Percentiles rank a stretch among this genome's conserved stretches.
These are phyloP conservation scores for Sinodicranocentrus sp. DNA, from an alignment of 2,888 invertebrate species.

Conservation along the genomic window DNA sequence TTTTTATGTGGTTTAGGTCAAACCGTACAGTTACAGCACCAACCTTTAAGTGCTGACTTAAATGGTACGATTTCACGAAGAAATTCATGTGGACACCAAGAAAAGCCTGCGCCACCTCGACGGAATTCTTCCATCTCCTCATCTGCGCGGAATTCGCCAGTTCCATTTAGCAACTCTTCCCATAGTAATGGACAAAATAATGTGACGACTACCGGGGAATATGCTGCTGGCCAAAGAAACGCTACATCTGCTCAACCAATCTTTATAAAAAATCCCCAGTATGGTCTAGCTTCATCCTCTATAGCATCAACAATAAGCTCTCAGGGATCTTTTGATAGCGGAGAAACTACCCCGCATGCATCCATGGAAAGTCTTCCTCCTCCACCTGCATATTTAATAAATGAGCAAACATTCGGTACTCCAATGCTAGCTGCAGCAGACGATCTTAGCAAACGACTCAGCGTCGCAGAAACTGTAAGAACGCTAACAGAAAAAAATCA, in stretches of 20 bases:
- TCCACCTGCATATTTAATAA: slow-evolving; percentile 87
- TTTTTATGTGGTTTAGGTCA: slow-evolving; percentile 9
- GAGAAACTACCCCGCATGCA: slow-evolving; percentile 77
- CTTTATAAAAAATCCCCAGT: slow-evolving; percentile 70
- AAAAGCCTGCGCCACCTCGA: slow-evolving; percentile 90
- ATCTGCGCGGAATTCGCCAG: slow-evolving; percentile 50
- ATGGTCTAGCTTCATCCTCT: slow-evolving; percentile 37
- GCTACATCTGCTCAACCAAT: slow-evolving; percentile 74
- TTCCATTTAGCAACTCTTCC: slow-evolving; percentile 35
- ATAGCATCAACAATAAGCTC: slow-evolving; percentile 33
- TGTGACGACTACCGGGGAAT: slow-evolving; percentile 26
- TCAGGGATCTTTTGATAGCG: slow-evolving; percentile 77
- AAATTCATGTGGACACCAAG: slow-evolving; percentile 79
- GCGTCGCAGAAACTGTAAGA: slow-evolving; percentile 92
- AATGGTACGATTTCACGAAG: slow-evolving; percentile 80
- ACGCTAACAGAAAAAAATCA: slow-evolving; percentile 91
- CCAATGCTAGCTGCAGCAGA: slow-evolving; percentile 69
- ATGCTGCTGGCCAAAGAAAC: slow-evolving; percentile 52
- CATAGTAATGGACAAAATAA: slow-evolving; percentile 27
- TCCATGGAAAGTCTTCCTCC: slow-evolving; percentile 83
- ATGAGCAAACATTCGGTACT: slow-evolving; percentile 79
- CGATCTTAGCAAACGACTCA: slow-evolving; percentile 79
- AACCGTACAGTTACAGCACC: too few relatives aligned
- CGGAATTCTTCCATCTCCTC: slow-evolving; percentile 83
- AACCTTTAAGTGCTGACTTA: too few relatives aligned